Evolutionary conservation across 1,140 invertebrate genomes (phyloP).

Genomic region (Zaprionus ghesquierei): DNA sequence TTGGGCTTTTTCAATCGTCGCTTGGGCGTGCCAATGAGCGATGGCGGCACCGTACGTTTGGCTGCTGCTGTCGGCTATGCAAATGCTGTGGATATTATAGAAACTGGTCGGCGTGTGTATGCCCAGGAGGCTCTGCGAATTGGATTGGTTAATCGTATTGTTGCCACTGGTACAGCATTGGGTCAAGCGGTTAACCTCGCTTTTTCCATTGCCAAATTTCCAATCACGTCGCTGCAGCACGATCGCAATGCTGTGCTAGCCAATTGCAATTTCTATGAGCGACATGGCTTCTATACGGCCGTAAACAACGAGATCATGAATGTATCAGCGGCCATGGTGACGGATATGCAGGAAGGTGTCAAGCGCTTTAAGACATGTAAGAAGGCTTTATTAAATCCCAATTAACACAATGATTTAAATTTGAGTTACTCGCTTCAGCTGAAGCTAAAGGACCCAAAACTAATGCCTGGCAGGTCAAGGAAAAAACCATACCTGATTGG

Average conservation of each 20-base stretch:
- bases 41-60: slow-evolving; percentile 91
- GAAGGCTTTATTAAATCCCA: background rate
- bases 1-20: slow-evolving; percentile 92
- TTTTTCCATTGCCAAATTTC: slow-evolving; percentile 89
- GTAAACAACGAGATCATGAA: slow-evolving; percentile 88
- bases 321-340: slow-evolving; percentile 85
- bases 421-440: slow-evolving; percentile 76
- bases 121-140: slow-evolving; percentile 90
- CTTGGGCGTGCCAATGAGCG: slow-evolving; percentile 92
- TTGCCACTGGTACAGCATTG: slow-evolving; percentile 91
- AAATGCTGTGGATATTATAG: slow-evolving; percentile 92
- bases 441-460: slow-evolving; percentile 90
- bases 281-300: slow-evolving; percentile 84
- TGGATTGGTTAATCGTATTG: slow-evolving; percentile 90
- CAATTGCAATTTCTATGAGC: slow-evolving; percentile 86
- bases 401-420: background rate
- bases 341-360: slow-evolving; percentile 88
- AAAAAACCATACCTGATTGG: slow-evolving; percentile 84
- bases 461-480: slow-evolving; percentile 86
- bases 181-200: slow-evolving; percentile 91
- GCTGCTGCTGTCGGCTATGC: slow-evolving; percentile 91
- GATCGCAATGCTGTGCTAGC: slow-evolving; percentile 86
- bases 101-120: slow-evolving; percentile 90
- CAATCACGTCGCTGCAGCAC: slow-evolving; percentile 88
- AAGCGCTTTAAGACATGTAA: slow-evolving; percentile 86